Evolutionary conservation across 2,888 invertebrate genomes (phyloP), one percentile per base, ranked within the genome.

Genomic region (Diloba caeruleocephala): DNA sequence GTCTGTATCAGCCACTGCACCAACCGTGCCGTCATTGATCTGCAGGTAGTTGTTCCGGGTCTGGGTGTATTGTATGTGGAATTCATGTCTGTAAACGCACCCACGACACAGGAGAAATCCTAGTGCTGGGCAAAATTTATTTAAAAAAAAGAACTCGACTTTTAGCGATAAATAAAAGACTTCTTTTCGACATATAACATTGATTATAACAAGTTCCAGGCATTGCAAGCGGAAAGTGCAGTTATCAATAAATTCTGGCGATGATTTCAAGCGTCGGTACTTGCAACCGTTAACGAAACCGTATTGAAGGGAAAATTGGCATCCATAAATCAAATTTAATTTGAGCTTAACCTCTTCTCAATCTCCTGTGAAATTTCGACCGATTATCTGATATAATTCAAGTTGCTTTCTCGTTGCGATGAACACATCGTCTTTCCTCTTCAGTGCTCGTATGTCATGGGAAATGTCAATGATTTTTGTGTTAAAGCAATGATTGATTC

Each of bases 251-350:
- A 46, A 14, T n/a, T 17, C 29, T 14, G 14, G 15, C 59, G 49
- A 56, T 66, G 63, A 71, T 46, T 38, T 25, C 25, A 43, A 56
- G 38, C 45, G 32, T 58, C 69, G 50, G 41, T 34, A 33, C 44
- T 48, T 57, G 61, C 69, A 67, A 58, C 71, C 68, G 71, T 61
- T 71, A 72, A 71, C 72, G 31, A 52, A 58, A 70, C 48, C 57
- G 55, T 59, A 61, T 63, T 76, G 84, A 84, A 79, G 72, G 74
- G 72, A 74, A 87, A 87, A 88, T 87, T 84, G 78, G 70, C 60
- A 75, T 75, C 61, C 71, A 84, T 89, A 87, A 88, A 89, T 89
- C 85, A 83, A 76, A 57, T 68, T 74, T 82, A 85, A 87, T 85
- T 80, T 78, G 55, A 63, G 74, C 67, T 78, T 82, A 82, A 85